Percentiles rank a stretch among this genome's conserved stretches.
These are phyloP conservation scores for Cryptocheilus praepositus DNA, from an alignment of 2,888 invertebrate genomes.

Conservation along the genomic window DNA sequence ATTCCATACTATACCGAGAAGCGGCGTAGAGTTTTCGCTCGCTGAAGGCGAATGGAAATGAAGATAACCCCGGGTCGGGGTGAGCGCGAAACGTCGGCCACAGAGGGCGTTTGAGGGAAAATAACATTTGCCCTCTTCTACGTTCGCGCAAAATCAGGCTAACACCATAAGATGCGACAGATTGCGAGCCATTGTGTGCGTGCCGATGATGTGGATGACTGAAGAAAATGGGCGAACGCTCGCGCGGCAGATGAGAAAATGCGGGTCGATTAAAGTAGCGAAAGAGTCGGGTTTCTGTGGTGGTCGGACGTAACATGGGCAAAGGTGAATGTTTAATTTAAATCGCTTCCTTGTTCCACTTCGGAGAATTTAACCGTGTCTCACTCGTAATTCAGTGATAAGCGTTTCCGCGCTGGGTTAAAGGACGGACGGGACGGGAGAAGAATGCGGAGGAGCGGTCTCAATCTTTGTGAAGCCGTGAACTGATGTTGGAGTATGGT, in stretches of 20 bases:
- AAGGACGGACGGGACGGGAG: not conserved
- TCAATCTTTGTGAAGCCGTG: too few relatives aligned
- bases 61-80: too few relatives aligned
- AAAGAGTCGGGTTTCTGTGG: not conserved
- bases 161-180: too few relatives aligned
- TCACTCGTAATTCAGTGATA: slow-evolving; percentile 59
- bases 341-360: slow-evolving; percentile 56
- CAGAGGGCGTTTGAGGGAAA: too few relatives aligned
- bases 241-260: slow-evolving; percentile 1
- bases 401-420: slow-evolving; percentile 36
- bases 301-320: slow-evolving; percentile 32
- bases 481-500: too few relatives aligned
- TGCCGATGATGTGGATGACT: not conserved
- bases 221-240: not conserved
- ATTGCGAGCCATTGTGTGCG: too few relatives aligned
- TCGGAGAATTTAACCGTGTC: slow-evolving; percentile 52
- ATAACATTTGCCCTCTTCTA: too few relatives aligned
- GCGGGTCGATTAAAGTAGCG: not conserved
- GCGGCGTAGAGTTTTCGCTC: not conserved
- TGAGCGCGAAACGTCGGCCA: too few relatives aligned
- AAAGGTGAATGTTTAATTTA: slow-evolving; percentile 63
- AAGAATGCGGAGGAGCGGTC: not conserved
- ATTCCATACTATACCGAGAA: slow-evolving; percentile 45
- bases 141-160: too few relatives aligned
- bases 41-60: too few relatives aligned